Percentiles rank a stretch among this genome's conserved stretches.
Evolutionary conservation across 2,797 vertebrate genomes (phyloP).

Genomic region (Rhincodon typus): DNA sequence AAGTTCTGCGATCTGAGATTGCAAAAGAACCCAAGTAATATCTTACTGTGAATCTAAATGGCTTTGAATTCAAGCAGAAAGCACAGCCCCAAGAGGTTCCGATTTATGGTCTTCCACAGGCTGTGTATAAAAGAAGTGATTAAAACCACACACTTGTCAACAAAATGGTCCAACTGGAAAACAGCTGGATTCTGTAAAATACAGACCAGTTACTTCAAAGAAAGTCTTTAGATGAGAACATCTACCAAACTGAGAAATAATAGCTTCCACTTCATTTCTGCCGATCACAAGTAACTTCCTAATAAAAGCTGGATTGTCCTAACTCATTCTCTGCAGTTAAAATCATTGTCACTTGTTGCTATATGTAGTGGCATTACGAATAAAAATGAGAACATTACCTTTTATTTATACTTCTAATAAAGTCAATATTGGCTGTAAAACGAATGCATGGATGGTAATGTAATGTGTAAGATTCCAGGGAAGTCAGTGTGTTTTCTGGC

Average conservation of each 20-base stretch:
- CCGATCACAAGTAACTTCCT: not conserved
- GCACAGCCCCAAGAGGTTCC: not conserved
- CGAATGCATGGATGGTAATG: not conserved
- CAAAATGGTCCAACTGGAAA: slow-evolving; percentile 12
- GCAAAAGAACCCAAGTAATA: slow-evolving; percentile 15
- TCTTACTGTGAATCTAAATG: slow-evolving; percentile 26
- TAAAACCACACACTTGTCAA: slow-evolving; percentile 28
- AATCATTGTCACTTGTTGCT: not conserved
- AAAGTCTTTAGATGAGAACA: not conserved
- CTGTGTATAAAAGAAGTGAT: slow-evolving; percentile 12
- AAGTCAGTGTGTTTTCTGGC: not conserved
- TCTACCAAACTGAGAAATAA: slow-evolving; percentile 5
- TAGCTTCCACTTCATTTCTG: not conserved
- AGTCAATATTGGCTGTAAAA: not conserved
- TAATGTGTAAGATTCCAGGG: not conserved
- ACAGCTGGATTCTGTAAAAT: not conserved
- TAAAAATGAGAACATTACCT: not conserved
- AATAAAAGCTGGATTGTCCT: not conserved
- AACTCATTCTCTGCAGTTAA: not conserved
- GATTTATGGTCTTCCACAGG: slow-evolving; percentile 8
- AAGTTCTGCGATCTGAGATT: not conserved
- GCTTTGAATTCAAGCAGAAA: slow-evolving; percentile 23
- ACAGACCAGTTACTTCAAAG: not conserved
- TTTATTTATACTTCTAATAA: not conserved
- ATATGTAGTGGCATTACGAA: not conserved